Base-by-base conservation (phyloP, 2,888 invertebrate genomes). In the Drosophila recens region DNA sequence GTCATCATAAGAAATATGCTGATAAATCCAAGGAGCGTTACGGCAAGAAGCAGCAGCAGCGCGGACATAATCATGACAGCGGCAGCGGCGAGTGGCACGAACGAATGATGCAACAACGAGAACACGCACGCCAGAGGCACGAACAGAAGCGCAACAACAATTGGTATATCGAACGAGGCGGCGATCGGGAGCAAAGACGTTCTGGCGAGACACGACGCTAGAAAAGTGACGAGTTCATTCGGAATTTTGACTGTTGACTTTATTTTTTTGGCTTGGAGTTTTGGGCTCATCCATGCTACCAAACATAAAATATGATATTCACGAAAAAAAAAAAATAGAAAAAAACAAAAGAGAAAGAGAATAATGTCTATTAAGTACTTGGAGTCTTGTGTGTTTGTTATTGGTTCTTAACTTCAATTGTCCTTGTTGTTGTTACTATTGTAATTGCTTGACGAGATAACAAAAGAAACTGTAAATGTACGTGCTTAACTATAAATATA, bases 111-210 rank as follows among this genome's bases (percentile, higher is more conserved):
- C 82, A 91, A 30, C 86, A 91, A 43, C 90, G 92, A 2, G 92
- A 90, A 53, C 68, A 87, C 13, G 56, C 78, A 3, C 90, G 91
- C 5, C 83, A 80, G 48, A 66, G 74, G 13, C 82, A 87, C 46
- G 88, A 90, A 3, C 85, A 85, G 56, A 84, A 87, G 34, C 84
- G 80, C 40, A 82, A 81, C 45, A 72, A 90, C 42, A 92, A 92
- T 64, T 92, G 92, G 92, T 92, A 79, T 51, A 89, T 92, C 3
- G 90, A 92, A 57, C 90, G 92, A 4, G 91, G 87, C n/a, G 72
- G 79, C 42, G 80, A 89, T 49, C 89, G 92, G 5, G 92, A 92
- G 69, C 83, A 91, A 57, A 85, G 78, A 46, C 90, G 92, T 20
- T 80, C 75, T 40, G 77, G 65, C 20, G 86, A 90, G 61, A 67